Percentiles rank a stretch among this genome's conserved stretches.
These are phyloP conservation scores for Pteria penguin DNA, from an alignment of 2,888 invertebrate genomes.

Conservation along the genomic window DNA sequence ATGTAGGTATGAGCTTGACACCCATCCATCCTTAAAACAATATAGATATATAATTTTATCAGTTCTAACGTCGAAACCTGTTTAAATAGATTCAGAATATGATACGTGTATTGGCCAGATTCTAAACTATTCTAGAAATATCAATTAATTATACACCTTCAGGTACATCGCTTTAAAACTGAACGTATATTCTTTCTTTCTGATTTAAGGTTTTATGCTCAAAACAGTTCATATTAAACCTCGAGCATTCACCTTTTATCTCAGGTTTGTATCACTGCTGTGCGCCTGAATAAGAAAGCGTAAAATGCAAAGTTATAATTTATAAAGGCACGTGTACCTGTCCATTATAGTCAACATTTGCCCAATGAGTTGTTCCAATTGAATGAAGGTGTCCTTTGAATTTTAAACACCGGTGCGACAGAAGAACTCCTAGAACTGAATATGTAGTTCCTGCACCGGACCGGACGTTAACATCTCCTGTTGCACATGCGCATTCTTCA, in stretches of 20 bases:
- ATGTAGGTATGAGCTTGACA: background rate
- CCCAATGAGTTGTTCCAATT: constrained; percentile 38
- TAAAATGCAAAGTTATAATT: background rate
- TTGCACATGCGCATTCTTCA: constrained; percentile 59
- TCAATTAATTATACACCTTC: too few relatives aligned
- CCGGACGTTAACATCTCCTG: constrained; percentile 53
- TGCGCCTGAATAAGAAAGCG: background rate
- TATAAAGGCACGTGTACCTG: background rate
- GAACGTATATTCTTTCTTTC: too few relatives aligned
- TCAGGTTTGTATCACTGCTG: too few relatives aligned
- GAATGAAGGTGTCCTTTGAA: constrained; percentile 51
- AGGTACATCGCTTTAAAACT: too few relatives aligned
- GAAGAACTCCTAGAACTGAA: constrained; percentile 47
- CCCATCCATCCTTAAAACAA: constrained; percentile 23
- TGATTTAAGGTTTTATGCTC: too few relatives aligned
- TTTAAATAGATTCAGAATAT: too few relatives aligned
- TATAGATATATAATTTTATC: too few relatives aligned
- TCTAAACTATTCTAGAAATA: too few relatives aligned
- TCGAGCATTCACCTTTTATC: background rate
- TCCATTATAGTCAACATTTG: constrained; percentile 35
- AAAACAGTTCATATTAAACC: background rate
- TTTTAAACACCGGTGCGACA: constrained; percentile 47
- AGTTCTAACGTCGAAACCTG: too few relatives aligned
- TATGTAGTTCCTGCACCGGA: constrained; percentile 55
- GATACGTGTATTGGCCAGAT: too few relatives aligned